Base-by-base conservation (phyloP, 2,888 invertebrate genomes). In the Ophioninae sp. region DNA sequence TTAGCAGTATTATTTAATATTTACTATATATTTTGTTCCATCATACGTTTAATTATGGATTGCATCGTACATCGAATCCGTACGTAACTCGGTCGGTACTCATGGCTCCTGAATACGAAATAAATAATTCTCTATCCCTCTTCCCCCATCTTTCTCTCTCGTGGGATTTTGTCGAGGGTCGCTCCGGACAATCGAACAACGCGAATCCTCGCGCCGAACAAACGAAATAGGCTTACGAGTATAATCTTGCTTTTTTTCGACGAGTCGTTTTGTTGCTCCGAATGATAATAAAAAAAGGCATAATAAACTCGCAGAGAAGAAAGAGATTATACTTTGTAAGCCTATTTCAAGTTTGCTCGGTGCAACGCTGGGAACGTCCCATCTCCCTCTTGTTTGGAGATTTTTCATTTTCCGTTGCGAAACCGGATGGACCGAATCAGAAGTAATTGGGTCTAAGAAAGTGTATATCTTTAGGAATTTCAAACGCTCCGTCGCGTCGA, bases 201-300 rank as follows among this genome's bases (percentile, higher is more conserved):
- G 68, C 59, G 77, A 83, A 83, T 67, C 56, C 41, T 20, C 7
- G 39, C 21, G 56, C 69, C 50, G 67, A 83, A 62, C 62, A 81
- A 74, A 80, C 80, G 64, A 78, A 83, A 80, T 80, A 77, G 56
- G 83, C 81, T 83, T 83, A 81, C 78, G 69, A 83, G 78, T 83
- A 78, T 83, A 83, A 83, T 83, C 81, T 77, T 64, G 65, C 13
- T 23, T 74, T 70, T 76, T 30, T 56, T 59, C 73, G 73, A 80
- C 44, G 76, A 76, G 30, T 59, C 30, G 57, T 64, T 64, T 41
- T 67, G 62, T 68, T 75, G 20, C 50, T 61, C 61, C 10, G 30
- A 59, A 79, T 73, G 61, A 64, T 73, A 50, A 39, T 17, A 50
- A 10, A 44, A 73, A 44, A 79, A 70, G 17, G 23, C 50, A 70